Conservation (phyloP, 64 coral and sea anemone species). For the Stylophora pistillata region DNA sequence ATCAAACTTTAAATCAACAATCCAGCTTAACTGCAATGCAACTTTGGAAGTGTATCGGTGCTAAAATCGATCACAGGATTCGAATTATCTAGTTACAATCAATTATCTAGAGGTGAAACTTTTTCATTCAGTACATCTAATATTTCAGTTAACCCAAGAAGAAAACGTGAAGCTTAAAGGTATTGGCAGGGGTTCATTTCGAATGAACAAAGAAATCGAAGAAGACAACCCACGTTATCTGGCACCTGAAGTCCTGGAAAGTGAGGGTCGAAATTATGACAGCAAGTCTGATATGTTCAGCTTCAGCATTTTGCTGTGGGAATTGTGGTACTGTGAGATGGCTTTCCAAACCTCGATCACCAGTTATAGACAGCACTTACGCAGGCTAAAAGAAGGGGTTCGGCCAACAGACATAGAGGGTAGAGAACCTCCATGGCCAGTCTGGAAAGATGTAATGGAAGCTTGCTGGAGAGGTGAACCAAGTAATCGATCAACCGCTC, state of each 20-base stretch:
- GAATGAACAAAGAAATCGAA: background rate
- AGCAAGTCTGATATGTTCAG: constrained; percentile 11
- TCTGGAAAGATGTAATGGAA: constrained; percentile 9
- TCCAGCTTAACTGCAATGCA: no score
- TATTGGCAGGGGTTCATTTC: background rate
- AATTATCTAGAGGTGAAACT: no score
- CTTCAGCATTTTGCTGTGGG: constrained; percentile 21
- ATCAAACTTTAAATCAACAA: no score
- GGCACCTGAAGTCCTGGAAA: constrained; percentile 14
- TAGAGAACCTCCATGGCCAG: background rate
- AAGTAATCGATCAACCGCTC: background rate
- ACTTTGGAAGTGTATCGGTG: no score
- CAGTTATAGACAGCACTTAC: no score
- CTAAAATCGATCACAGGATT: no score
- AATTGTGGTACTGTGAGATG: constrained; percentile 4
- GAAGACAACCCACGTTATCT: background rate
- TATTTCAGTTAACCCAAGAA: constrained; percentile 1
- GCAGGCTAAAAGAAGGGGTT: background rate
- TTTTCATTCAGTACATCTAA: no score
- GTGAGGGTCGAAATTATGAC: background rate
- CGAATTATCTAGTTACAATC: no score
- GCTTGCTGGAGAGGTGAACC: constrained; percentile 8
- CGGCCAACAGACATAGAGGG: background rate
- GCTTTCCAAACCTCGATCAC: background rate
- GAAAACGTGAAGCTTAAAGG: constrained; percentile 1